Conservation (phyloP, 2,797 vertebrate species). For the Aythya fuligula region DNA sequence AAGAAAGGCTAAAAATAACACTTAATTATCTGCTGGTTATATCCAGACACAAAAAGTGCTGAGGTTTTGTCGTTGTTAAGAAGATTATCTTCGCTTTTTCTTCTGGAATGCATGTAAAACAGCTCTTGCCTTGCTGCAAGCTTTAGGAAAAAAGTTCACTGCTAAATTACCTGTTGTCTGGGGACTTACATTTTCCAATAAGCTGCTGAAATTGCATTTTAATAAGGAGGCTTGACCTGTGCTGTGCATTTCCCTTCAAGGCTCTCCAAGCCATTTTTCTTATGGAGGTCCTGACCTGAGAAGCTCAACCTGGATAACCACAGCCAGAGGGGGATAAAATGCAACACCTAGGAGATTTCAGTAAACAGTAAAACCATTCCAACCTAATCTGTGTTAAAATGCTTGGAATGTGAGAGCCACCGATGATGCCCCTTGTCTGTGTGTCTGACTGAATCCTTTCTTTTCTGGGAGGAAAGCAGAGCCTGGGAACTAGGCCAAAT, state of each 20-base stretch:
- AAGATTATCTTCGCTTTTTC: conserved; percentile 77
- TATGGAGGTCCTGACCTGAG: conserved; percentile 74
- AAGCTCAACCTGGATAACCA: conserved; percentile 75
- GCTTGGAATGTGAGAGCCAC: conserved; percentile 82
- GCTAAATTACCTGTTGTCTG: conserved; percentile 75
- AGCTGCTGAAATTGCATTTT: conserved; percentile 71
- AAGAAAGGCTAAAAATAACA: conserved; percentile 51
- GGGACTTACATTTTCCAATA: conserved; percentile 63
- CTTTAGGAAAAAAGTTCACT: conserved; percentile 60
- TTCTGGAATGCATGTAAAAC: conserved; percentile 79
- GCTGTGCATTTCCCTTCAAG: conserved; percentile 48
- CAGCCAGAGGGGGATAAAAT: conserved; percentile 74
- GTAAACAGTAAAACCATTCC: conserved; percentile 83
- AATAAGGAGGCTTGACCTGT: conserved; percentile 72
- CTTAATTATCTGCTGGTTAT: conserved; percentile 70
- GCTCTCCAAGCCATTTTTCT: conserved; percentile 56
- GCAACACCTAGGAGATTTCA: conserved; percentile 83
- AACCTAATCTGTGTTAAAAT: conserved; percentile 83
- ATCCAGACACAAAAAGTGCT: conserved; percentile 70
- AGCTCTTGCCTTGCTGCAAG: conserved; percentile 66
- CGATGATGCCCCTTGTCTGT: conserved; percentile 79
- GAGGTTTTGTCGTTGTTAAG: conserved; percentile 79
- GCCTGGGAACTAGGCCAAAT: conserved; percentile 82
- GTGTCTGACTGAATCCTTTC: conserved; percentile 81
- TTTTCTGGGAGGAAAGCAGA: conserved; percentile 78